A percentile compares a stretch with the other conserved stretches of the same genome.
These are phyloP conservation scores for Anser brachyrhynchus DNA, from an alignment of 2,113 vertebrate species.

Conservation along the genomic window DNA sequence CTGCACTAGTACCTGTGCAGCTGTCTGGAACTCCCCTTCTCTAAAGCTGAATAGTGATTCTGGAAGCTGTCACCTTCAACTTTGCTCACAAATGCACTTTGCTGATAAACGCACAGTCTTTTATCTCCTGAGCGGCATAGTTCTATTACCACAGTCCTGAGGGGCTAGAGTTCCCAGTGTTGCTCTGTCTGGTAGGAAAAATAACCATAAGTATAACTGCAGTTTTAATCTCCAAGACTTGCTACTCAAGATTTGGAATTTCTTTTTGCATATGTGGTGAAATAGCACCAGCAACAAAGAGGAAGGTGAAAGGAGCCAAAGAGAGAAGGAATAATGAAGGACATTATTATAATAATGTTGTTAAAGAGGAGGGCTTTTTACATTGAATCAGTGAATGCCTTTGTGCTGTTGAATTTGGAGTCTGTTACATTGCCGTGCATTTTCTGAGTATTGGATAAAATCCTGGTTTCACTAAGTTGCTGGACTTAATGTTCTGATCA, in stretches of 20 bases:
- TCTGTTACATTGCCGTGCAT: neutral
- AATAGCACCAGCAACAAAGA: neutral
- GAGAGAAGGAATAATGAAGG: neutral
- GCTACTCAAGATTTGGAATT: neutral
- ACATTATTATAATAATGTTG: neutral
- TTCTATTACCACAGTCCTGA: accelerated
- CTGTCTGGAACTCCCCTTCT: neutral
- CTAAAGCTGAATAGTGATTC: neutral
- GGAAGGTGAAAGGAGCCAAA: neutral
- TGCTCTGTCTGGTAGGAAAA: neutral
- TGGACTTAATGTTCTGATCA: neutral
- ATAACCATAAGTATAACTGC: neutral
- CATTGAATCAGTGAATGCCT: neutral
- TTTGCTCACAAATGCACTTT: neutral
- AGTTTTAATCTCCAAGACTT: neutral
- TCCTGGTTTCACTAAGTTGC: neutral
- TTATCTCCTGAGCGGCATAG: neutral
- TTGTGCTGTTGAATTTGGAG: neutral
- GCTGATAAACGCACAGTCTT: neutral
- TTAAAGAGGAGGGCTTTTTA: neutral
- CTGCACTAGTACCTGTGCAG: neutral
- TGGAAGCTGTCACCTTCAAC: neutral
- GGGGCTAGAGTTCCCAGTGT: neutral
- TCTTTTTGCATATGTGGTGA: neutral
- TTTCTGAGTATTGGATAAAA: neutral